Conservation (phyloP, 2,113 vertebrate species). For the Drymodes brunneopygia region DNA sequence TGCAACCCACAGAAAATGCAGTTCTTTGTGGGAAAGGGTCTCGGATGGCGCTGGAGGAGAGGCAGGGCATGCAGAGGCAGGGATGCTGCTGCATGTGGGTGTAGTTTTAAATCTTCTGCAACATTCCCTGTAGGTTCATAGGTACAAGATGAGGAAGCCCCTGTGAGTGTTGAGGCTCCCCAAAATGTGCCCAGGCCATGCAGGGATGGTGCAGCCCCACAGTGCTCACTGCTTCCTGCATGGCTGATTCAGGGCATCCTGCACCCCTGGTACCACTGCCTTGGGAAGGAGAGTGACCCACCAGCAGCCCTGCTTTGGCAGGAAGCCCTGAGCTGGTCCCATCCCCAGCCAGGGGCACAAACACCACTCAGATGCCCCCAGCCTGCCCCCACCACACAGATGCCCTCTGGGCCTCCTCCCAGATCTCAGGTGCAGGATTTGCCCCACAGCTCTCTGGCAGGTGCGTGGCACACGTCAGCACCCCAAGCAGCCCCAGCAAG, state of each 20-base stretch:
- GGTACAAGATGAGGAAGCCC: background rate
- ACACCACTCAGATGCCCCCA: fast-evolving
- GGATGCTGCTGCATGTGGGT: background rate
- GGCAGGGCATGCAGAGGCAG: background rate
- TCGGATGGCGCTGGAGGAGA: fast-evolving
- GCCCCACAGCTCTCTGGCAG: background rate
- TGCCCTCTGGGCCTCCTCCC: background rate
- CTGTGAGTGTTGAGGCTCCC: background rate
- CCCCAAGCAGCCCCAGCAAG: fast-evolving
- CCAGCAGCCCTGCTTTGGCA: background rate
- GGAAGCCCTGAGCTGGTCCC: background rate
- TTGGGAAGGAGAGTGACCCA: background rate
- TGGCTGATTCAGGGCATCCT: fast-evolving
- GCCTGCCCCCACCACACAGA: no score
- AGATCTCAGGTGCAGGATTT: background rate
- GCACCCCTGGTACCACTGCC: fast-evolving
- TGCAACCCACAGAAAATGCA: background rate
- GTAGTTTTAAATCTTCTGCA: background rate
- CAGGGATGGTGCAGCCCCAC: fast-evolving
- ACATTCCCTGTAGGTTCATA: fast-evolving
- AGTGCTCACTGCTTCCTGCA: background rate
- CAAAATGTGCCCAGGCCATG: fast-evolving
- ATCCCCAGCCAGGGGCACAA: fast-evolving
- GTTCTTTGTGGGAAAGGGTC: background rate
- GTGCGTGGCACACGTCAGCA: fast-evolving